These are phyloP conservation scores for Dolichomitus sp. DNA, from an alignment of 2,888 invertebrate genomes.

Conservation along the genomic window DNA sequence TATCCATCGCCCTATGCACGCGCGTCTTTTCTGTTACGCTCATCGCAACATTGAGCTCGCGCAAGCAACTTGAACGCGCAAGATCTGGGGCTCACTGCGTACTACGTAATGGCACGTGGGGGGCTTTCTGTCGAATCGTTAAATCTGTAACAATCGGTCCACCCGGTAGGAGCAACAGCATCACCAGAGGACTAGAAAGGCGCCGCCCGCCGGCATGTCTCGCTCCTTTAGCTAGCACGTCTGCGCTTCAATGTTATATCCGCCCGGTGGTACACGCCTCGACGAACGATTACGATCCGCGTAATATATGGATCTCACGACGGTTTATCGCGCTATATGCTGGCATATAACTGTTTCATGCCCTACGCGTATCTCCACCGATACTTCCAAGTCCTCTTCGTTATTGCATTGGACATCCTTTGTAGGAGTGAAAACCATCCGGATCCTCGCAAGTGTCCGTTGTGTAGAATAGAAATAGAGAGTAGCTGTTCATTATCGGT, in stretches of 20 bases:
- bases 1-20: slow-evolving; percentile 34
- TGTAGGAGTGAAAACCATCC: slow-evolving; percentile 12
- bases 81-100: background rate
- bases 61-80: background rate
- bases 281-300: slow-evolving; percentile 65
- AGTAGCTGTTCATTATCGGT: no score
- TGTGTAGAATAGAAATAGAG: no score
- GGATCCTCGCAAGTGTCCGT: slow-evolving; percentile 12
- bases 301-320: slow-evolving; percentile 43
- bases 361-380: background rate
- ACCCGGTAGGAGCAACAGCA: slow-evolving; percentile 20
- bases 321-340: slow-evolving; percentile 43
- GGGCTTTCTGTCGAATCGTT: slow-evolving; percentile 62
- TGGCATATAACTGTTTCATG: slow-evolving; percentile 29
- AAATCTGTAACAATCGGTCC: slow-evolving; percentile 65
- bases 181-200: slow-evolving; percentile 41
- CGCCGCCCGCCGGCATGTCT: slow-evolving; percentile 44
- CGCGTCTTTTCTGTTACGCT: slow-evolving; percentile 36
- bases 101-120: slow-evolving; percentile 39
- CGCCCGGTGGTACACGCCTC: slow-evolving; percentile 30
- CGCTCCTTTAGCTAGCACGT: slow-evolving; percentile 11
- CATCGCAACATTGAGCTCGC: background rate
- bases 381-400: slow-evolving; percentile 25
- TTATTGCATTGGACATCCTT: background rate
- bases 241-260: background rate